Evolutionary conservation across 2,113 vertebrate species (phyloP).

Genomic region (Clinocottus analis): DNA sequence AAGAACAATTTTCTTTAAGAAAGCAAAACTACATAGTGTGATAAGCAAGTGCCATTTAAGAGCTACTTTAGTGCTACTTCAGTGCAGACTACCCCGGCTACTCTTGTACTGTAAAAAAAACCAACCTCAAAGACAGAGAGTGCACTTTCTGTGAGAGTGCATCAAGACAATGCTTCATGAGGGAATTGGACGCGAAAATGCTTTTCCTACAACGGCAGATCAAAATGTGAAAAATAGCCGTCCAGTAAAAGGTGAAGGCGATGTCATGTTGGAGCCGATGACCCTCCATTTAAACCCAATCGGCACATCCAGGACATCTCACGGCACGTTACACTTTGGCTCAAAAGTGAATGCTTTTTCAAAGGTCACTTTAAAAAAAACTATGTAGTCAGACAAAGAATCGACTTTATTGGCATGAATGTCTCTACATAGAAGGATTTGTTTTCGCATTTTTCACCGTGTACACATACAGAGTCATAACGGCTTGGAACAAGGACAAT

Average conservation of each 20-base stretch:
- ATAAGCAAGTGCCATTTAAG: too few species aligned
- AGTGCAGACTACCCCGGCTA: not conserved
- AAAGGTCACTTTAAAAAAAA: not conserved
- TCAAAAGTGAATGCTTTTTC: not conserved
- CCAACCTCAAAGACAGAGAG: not conserved
- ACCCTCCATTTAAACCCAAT: not conserved
- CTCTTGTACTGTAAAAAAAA: not conserved
- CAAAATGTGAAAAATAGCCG: not conserved
- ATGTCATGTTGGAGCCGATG: not conserved
- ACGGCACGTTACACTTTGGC: not conserved
- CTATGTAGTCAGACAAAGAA: not conserved
- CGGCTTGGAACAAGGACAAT: not conserved
- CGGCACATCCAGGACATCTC: not conserved
- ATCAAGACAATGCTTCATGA: not conserved
- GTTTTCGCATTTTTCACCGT: not conserved
- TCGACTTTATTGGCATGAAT: not conserved
- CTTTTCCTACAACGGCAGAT: not conserved
- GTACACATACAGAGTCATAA: not conserved
- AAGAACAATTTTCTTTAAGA: too few species aligned
- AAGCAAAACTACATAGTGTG: too few species aligned
- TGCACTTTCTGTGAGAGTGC: not conserved
- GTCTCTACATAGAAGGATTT: not conserved
- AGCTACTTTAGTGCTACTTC: too few species aligned
- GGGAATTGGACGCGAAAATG: not conserved
- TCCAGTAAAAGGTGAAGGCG: not conserved